phyloP scores from a whole-genome alignment of 2,113 vertebrate genomes.

The Callaeas wilsoni region DNA sequence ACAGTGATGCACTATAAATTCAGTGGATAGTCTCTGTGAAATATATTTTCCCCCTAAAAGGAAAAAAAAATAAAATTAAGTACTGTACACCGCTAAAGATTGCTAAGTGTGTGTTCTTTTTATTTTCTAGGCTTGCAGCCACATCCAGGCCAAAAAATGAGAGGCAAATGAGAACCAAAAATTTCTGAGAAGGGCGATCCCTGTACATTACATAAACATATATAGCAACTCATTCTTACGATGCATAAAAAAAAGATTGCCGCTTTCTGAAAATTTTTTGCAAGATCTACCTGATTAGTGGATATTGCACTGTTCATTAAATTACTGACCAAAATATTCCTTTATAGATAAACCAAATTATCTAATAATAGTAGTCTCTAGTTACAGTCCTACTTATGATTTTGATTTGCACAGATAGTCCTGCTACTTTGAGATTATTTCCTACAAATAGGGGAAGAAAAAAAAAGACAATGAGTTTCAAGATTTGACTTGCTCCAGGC shows the following conservation, averaged over 20 bases:
- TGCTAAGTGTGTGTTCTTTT: background rate
- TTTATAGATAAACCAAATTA: background rate
- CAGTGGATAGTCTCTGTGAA: background rate
- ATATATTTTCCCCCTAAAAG: background rate
- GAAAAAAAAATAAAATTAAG: background rate
- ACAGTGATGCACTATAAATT: background rate
- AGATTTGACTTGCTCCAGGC: background rate
- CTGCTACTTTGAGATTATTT: background rate
- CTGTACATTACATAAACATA: background rate
- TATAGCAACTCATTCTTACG: background rate
- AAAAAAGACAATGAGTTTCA: background rate
- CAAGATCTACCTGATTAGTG: background rate
- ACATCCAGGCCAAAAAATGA: background rate
- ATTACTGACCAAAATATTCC: background rate
- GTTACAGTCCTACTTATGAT: background rate
- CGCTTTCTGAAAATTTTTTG: background rate
- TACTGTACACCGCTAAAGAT: background rate
- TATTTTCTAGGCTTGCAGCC: background rate
- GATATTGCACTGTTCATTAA: background rate
- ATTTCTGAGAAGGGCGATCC: background rate
- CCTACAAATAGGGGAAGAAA: background rate
- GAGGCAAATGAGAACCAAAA: background rate
- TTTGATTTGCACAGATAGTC: background rate
- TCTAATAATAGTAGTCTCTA: background rate
- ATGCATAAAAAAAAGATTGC: background rate